These are phyloP conservation scores for Propsilocerus akamusi DNA, from an alignment of 1,140 invertebrate genomes.

Conservation along the genomic window DNA sequence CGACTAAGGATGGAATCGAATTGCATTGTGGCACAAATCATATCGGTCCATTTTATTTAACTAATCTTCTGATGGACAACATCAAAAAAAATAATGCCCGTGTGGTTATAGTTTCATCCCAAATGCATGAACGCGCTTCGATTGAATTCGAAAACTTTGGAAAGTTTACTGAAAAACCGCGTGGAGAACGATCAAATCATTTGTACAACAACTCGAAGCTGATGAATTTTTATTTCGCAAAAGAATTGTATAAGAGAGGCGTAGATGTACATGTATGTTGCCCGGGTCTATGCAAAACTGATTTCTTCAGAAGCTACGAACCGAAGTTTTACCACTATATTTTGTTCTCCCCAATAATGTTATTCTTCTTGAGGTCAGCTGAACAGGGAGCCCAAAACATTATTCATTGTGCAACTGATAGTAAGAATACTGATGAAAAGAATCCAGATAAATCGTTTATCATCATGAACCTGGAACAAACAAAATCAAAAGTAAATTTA, in stretches of 20 bases:
- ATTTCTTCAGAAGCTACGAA: conserved; percentile 45
- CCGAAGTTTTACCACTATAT: conserved; percentile 52
- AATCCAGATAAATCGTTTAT: conserved; percentile 39
- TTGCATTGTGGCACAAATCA: conserved; percentile 65
- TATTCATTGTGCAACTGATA: conserved; percentile 50
- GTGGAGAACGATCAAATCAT: conserved; percentile 34
- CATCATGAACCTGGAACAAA: conserved; percentile 53
- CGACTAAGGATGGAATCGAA: conserved; percentile 68
- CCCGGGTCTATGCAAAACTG: conserved; percentile 71
- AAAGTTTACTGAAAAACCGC: conserved; percentile 26
- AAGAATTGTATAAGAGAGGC: conserved; percentile 26
- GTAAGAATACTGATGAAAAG: conserved; percentile 5
- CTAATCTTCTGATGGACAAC: conserved; percentile 49
- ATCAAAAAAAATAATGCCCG: conserved; percentile 41
- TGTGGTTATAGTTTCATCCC: conserved; percentile 32
- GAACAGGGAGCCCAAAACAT: conserved; percentile 62
- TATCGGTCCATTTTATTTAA: conserved; percentile 70
- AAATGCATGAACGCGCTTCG: conserved; percentile 26
- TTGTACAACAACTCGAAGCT: conserved; percentile 67
- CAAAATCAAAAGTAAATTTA: conserved; percentile 39
- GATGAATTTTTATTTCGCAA: conserved; percentile 47
- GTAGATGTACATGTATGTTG: conserved; percentile 58
- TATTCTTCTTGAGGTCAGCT: conserved; percentile 48
- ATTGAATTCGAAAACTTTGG: conserved; percentile 54
- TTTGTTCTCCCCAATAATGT: conserved; percentile 42